phyloP scores from a whole-genome alignment of 2,113 vertebrate genomes.

The Coracopsis vasa region DNA sequence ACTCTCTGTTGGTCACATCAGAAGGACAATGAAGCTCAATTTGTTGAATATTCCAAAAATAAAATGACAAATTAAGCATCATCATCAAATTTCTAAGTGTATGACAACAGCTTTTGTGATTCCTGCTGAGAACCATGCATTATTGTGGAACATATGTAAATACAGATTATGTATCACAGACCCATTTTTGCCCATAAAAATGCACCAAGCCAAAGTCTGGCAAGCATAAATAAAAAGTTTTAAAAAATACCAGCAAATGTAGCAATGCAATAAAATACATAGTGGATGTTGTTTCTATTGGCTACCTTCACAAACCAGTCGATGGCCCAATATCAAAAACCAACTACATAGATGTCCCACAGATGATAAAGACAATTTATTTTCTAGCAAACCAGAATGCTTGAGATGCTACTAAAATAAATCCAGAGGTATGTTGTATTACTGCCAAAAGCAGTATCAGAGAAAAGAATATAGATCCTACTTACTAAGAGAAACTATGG shows the following conservation, averaged over 20 bases:
- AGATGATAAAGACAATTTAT: neutral
- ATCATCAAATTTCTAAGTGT: conserved; percentile 23
- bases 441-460: neutral
- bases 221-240: neutral
- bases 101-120: conserved; percentile 55
- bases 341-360: neutral
- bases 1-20: conserved; percentile 12
- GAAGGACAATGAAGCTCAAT: conserved; percentile 24
- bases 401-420: neutral
- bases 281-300: neutral
- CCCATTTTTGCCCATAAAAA: neutral
- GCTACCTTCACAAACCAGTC: neutral
- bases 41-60: conserved; percentile 46
- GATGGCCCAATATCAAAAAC: neutral
- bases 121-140: neutral
- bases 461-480: neutral
- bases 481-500: neutral
- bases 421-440: neutral
- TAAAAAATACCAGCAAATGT: neutral
- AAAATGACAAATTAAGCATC: conserved; percentile 55
- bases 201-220: neutral
- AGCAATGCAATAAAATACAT: neutral
- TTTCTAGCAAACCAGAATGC: neutral
- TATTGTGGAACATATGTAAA: conserved; percentile 41
- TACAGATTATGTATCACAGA: neutral